Conservation (phyloP, 2,113 vertebrate genomes). For the Percopsis transmontana region DNA sequence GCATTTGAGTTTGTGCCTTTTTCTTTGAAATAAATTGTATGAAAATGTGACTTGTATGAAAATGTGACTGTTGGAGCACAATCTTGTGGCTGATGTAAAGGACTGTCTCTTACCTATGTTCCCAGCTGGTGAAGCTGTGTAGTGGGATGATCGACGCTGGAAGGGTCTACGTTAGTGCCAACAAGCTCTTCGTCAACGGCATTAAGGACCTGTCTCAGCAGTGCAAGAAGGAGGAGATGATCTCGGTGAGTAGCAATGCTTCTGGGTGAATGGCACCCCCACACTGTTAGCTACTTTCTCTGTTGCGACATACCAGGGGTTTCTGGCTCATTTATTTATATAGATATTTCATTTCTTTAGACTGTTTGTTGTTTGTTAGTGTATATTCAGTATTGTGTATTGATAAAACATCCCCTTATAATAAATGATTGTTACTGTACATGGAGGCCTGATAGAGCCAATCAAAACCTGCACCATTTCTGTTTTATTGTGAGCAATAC, state of each 20-base stretch:
- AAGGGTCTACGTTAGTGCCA: conserved; percentile 91
- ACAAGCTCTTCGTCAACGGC: conserved; percentile 96
- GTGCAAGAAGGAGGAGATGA: conserved; percentile 89
- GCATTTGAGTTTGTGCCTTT: too few relatives aligned
- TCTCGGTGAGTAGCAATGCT: conserved; percentile 82
- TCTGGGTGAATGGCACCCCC: too few relatives aligned
- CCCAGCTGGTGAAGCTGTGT: conserved; percentile 95
- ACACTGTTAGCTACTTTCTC: too few relatives aligned
- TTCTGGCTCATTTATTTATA: not conserved
- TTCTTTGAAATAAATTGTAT: conserved; percentile 3
- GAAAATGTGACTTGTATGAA: conserved; percentile 17
- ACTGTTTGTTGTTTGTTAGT: too few relatives aligned
- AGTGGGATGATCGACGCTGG: conserved; percentile 97
- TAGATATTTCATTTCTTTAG: not conserved
- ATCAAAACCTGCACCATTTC: too few relatives aligned
- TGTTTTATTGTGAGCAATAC: too few relatives aligned
- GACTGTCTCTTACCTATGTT: conserved; percentile 17
- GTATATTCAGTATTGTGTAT: too few relatives aligned
- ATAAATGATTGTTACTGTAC: not conserved
- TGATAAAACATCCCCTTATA: too few relatives aligned
- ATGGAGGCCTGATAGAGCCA: too few relatives aligned
- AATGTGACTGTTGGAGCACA: conserved; percentile 20
- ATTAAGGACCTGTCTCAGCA: conserved; percentile 94
- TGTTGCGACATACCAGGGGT: too few relatives aligned
- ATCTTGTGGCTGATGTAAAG: conserved; percentile 20